Evolutionary conservation across 2,113 vertebrate genomes (phyloP).

Genomic region (Tyto alba): DNA sequence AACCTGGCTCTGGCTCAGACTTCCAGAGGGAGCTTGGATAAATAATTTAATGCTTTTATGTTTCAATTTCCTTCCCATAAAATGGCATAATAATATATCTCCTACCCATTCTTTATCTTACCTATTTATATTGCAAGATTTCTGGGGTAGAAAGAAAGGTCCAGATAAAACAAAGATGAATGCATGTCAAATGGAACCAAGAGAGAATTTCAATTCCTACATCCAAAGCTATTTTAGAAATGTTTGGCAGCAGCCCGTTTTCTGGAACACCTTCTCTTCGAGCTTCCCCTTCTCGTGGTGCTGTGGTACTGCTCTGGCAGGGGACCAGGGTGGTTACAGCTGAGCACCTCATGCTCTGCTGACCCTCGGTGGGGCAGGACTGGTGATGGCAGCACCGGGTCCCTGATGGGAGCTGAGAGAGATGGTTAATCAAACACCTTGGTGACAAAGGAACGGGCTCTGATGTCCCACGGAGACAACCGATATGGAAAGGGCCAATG

Average conservation of each 20-base stretch:
- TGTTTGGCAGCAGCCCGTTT: not conserved
- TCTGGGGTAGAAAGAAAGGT: not conserved
- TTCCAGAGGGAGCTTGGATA: not conserved
- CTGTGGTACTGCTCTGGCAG: not conserved
- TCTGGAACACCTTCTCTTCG: not conserved
- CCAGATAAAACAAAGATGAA: not conserved
- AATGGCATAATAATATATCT: not conserved
- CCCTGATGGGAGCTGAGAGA: not conserved
- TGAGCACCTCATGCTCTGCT: not conserved
- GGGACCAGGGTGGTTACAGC: fast-evolving
- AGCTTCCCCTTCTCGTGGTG: not conserved
- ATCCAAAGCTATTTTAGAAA: not conserved
- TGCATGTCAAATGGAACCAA: not conserved
- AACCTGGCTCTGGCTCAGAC: not conserved
- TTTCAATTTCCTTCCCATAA: not conserved
- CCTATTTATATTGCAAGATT: not conserved
- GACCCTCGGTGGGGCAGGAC: not conserved
- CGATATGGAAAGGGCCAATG: fast-evolving
- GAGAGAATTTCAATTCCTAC: not conserved
- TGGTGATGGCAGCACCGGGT: not conserved
- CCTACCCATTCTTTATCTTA: not conserved
- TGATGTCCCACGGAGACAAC: not conserved
- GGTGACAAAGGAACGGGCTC: not conserved
- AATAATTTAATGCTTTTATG: not conserved
- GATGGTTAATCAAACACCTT: not conserved